Conservation (phyloP, 2,113 vertebrate species). For the Phrynosoma blainvillii region DNA sequence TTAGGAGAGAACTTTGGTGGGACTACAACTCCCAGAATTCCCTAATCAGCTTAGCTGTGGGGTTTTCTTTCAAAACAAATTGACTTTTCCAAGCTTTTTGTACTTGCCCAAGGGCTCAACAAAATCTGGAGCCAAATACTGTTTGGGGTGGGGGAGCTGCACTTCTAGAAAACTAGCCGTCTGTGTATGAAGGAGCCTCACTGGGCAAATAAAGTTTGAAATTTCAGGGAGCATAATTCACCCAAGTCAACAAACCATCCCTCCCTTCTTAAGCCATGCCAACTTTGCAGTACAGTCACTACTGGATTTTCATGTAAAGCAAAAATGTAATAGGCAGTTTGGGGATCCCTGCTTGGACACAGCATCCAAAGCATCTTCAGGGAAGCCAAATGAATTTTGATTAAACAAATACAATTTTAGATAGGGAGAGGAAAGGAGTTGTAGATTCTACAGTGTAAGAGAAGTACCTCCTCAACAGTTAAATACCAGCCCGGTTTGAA, state of each 20-base stretch:
- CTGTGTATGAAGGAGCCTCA: neutral
- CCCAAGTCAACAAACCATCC: neutral
- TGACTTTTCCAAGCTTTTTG: too few relatives aligned
- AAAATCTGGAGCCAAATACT: neutral
- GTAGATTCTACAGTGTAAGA: neutral
- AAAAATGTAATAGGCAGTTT: neutral
- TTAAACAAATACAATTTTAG: neutral
- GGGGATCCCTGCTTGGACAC: neutral
- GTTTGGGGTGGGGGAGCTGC: neutral
- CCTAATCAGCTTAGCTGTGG: neutral
- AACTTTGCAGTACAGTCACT: neutral
- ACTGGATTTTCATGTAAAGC: constrained; percentile 2
- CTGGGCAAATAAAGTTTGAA: neutral
- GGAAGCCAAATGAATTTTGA: neutral
- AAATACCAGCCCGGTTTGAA: neutral
- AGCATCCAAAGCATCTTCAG: neutral
- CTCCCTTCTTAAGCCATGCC: too few relatives aligned
- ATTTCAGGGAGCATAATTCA: neutral
- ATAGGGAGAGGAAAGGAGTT: neutral
- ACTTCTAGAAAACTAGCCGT: neutral
- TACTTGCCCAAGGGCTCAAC: neutral
- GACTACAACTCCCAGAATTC: too few relatives aligned
- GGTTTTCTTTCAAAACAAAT: neutral
- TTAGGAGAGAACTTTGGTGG: too few relatives aligned
- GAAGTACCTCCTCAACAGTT: neutral